phyloP scores from a whole-genome alignment of 2,113 vertebrate genomes.

The Callopanchax toddi region DNA sequence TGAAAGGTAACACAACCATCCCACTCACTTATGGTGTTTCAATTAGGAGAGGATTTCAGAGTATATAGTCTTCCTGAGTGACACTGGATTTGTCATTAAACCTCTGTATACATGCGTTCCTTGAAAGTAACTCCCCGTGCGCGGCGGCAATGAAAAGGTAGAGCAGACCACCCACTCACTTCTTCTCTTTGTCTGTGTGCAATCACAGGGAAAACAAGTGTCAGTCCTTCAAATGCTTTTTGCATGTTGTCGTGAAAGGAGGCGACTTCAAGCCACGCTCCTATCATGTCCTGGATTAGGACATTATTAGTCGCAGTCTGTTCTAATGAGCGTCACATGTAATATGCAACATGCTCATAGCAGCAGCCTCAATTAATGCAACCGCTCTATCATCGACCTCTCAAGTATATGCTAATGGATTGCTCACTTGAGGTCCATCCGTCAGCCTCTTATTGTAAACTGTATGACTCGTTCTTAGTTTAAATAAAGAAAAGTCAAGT shows the following conservation, averaged over 20 bases:
- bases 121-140: constrained; percentile 6
- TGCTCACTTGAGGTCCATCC: constrained; percentile 46
- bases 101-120: background rate
- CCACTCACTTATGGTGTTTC: constrained; percentile 30
- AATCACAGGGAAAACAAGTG: constrained; percentile 5
- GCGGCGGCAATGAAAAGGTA: constrained; percentile 3
- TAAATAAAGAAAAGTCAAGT: background rate
- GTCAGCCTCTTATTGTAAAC: constrained; percentile 55
- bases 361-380: constrained; percentile 58
- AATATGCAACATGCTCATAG: constrained; percentile 23
- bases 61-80: constrained; percentile 11
- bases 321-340: constrained; percentile 55
- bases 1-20: constrained; percentile 32
- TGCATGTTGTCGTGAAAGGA: background rate
- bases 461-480: constrained; percentile 27
- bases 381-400: constrained; percentile 56
- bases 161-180: constrained; percentile 9
- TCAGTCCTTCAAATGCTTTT: constrained; percentile 6
- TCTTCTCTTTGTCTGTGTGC: constrained; percentile 1
- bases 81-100: constrained; percentile 32
- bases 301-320: constrained; percentile 37
- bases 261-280: background rate
- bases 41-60: constrained; percentile 26
- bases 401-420: constrained; percentile 54
- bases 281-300: constrained; percentile 23